phyloP scores from a whole-genome alignment of 2,113 vertebrate species.

The Erinaceus europaeus region DNA sequence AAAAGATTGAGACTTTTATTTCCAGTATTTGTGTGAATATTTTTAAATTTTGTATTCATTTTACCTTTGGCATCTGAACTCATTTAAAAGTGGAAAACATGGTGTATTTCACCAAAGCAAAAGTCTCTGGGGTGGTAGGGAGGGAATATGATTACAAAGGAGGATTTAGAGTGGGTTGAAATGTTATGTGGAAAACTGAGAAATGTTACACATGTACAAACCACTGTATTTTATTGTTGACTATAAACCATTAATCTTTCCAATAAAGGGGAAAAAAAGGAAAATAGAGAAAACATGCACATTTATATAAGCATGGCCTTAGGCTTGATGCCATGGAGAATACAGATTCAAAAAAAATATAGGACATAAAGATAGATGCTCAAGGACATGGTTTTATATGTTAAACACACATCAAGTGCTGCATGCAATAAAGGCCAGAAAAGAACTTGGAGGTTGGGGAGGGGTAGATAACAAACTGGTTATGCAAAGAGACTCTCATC shows the following conservation, averaged over 20 bases:
- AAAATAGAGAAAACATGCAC: neutral
- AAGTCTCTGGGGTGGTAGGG: no score
- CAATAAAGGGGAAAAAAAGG: no score
- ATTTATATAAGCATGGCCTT: neutral
- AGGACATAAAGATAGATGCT: neutral
- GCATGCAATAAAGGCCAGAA: neutral
- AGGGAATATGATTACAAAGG: no score
- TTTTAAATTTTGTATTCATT: neutral
- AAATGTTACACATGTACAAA: no score
- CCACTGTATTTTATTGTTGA: no score
- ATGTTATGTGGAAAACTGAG: no score
- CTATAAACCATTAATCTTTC: no score
- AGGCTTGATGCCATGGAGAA: neutral
- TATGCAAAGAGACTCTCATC: no score
- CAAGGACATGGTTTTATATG: neutral
- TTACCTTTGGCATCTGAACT: neutral
- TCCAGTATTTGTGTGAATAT: neutral
- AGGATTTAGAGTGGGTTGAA: no score
- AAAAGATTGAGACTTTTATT: neutral
- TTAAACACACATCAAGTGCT: neutral
- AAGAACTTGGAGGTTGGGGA: no score
- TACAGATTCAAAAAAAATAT: neutral
- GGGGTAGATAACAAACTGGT: no score
- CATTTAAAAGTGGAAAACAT: neutral
- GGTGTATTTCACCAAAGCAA: no score